Percentiles rank a stretch among this genome's conserved stretches.
Evolutionary conservation across 2,888 invertebrate species (phyloP).

Genomic region (Seira musarum): DNA sequence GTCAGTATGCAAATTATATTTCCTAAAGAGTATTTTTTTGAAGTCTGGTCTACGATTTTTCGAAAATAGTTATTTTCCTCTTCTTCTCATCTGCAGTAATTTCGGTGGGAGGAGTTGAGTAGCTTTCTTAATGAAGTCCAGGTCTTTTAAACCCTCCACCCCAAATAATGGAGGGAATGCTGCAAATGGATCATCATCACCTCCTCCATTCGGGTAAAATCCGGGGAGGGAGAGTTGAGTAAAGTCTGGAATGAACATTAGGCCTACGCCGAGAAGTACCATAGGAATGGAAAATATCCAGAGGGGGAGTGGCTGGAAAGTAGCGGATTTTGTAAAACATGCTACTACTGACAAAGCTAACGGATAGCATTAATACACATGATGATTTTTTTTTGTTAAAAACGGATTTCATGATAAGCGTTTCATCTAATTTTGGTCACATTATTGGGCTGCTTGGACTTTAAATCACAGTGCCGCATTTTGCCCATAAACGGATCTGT

Average conservation of each 20-base stretch:
- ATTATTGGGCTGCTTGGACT: neutral
- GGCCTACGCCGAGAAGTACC: slow-evolving; percentile 32
- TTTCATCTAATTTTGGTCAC: neutral
- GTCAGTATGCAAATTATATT: no score
- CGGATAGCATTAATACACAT: no score
- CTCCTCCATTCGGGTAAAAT: slow-evolving; percentile 41
- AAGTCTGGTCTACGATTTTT: no score
- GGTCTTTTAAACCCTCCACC: neutral
- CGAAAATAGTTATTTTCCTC: no score
- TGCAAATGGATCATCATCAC: slow-evolving; percentile 23
- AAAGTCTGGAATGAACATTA: slow-evolving; percentile 48
- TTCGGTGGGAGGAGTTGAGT: no score
- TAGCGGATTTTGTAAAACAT: no score
- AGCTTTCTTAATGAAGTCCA: slow-evolving; percentile 22
- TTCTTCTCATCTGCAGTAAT: no score
- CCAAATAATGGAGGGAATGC: slow-evolving; percentile 27
- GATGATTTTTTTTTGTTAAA: no score
- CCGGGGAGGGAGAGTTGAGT: slow-evolving; percentile 27
- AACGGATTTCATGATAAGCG: no score
- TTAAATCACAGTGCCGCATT: no score
- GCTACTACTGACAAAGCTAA: neutral
- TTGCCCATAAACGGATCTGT: no score
- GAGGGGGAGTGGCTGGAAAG: slow-evolving; percentile 28
- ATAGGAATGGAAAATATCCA: slow-evolving; percentile 31
- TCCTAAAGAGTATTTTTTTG: no score